phyloP scores from a whole-genome alignment of 2,888 invertebrate species.

The Nemapogon koenigi region DNA sequence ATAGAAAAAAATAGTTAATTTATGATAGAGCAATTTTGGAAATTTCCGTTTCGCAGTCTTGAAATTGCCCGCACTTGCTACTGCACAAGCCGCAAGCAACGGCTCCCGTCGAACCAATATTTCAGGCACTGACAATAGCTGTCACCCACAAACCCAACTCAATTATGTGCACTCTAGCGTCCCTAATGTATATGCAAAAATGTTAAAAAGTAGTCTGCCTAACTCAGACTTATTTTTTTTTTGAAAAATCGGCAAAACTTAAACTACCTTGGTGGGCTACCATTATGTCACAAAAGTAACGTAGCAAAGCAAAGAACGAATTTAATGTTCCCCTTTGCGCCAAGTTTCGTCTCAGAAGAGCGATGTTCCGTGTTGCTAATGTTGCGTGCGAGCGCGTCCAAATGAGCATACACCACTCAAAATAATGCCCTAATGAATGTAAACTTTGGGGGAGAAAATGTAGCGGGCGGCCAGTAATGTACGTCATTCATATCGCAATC shows the following conservation, averaged over 20 bases:
- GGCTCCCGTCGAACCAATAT: constrained; percentile 11
- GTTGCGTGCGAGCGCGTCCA: constrained; percentile 25
- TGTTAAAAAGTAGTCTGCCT: constrained; percentile 12
- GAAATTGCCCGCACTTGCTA: constrained; percentile 5
- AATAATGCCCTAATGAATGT: constrained; percentile 17
- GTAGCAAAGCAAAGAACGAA: constrained; percentile 33
- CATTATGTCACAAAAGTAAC: constrained; percentile 22
- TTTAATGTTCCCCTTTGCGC: constrained; percentile 26
- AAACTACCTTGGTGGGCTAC: constrained; percentile 7
- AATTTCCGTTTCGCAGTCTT: constrained; percentile 3
- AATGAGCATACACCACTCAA: constrained; percentile 12
- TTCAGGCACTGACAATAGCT: constrained; percentile 22
- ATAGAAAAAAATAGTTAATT: no score
- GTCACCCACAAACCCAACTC: constrained; percentile 27
- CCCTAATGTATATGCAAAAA: constrained; percentile 25
- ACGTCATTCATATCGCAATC: constrained; percentile 11
- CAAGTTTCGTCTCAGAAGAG: constrained; percentile 16
- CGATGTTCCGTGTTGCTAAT: constrained; percentile 30
- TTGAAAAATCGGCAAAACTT: neutral
- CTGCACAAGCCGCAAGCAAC: neutral
- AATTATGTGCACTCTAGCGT: constrained; percentile 32
- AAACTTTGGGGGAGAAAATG: constrained; percentile 11
- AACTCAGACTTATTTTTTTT: neutral
- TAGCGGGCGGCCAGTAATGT: constrained; percentile 12
- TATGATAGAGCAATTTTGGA: no score